Evolutionary conservation across 2,797 vertebrate species (phyloP), one percentile per base, ranked within the genome.

Genomic region (Falco biarmicus): DNA sequence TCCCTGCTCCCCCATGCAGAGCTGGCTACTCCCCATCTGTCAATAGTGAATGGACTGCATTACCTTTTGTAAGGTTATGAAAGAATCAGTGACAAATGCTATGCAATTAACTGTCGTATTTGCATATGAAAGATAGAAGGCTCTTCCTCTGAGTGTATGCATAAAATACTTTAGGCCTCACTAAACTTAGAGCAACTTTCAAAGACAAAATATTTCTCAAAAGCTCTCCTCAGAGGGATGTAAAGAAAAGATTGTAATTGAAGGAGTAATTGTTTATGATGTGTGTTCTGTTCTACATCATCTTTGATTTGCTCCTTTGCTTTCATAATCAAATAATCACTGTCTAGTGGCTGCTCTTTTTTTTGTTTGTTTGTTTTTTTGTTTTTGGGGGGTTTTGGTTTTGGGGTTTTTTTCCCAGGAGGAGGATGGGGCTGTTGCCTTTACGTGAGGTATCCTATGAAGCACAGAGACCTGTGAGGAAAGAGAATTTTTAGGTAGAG

Each of bases 391-490:
- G 37, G 37, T 39, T 39, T 39, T 39, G 37, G 37, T 39, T 39
- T 39, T 39, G 37, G 37, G 37, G 5, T 26, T 15, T 39, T 20
- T 26, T 43, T 28, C 12, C 3, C 3, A 1, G 6, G 1, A 2
- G 5, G 8, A 7, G 7, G 2, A 1, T 45, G 8, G 2, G 6
- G 3, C 6, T 74, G 21, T 68, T 92, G 8, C 6, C 22, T 90
- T 78, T 56, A 68, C 45, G 45, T 68, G 15, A 66, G 19, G 4
- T 13, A 63, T 66, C 18, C 4, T 64, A 17, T 63, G 17, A 64
- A 70, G 3, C 32, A 74, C 5, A 16, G 9, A 66, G 32, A 77
- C 43, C n/a, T 48, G 9, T 54, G 73, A 83, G 7, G 18, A 73
- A 20, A 10, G 28, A 77, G 13, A 92, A 43, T 16, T 68, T 89